Evolutionary conservation across 23 tunicate genomes (phyloP), one percentile per base, ranked within the genome.

Genomic region (Trididemnum clinides): DNA sequence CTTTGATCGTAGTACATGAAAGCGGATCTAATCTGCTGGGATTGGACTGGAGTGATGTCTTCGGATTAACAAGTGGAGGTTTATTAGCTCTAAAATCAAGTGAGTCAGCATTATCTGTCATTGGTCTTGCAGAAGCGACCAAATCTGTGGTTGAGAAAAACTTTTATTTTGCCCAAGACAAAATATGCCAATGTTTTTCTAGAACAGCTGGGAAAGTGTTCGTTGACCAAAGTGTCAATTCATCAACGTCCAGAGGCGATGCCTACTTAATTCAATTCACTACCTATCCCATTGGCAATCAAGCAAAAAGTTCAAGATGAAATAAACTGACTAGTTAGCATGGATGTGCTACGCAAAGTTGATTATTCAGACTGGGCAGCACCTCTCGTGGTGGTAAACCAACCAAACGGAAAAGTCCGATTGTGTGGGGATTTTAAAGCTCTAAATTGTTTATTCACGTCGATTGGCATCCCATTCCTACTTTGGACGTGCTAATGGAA

Each of bases 341-440:
- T 34, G 25, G 70, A 36, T 5, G 69, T 29, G 19, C 18, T 78
- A 27, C 37, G 57, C 12, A 37, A 37, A 28, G 25, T 78, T 3
- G 37, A 37, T 51, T 78, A 7, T 33, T 34, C 57, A 51, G 71
- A 51, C 54, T 78, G 84, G 84, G 66, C 69, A 4, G 69, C 84
- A 21, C 69, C 84, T 5, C 51, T 78, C 12, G 70, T 78, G 5
- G 69, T 57, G 2, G 71, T 78, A 12, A 33, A 19, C 50, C 51
- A 78, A 30, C 66, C 66, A 4, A 57, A 28, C 28, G 84, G 34
- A 78, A 54, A 33, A 10, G 36, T 78, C 25, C 22, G 84, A 39
- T 51, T 54, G 4, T 78, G 70, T 54, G 71, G 71, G 6, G 84
- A 28, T 15, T 78, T 78, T 30, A 82, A 78, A 30, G 35, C 58